Conservation (phyloP, 1,140 invertebrate species). For the Microplitis mediator region DNA sequence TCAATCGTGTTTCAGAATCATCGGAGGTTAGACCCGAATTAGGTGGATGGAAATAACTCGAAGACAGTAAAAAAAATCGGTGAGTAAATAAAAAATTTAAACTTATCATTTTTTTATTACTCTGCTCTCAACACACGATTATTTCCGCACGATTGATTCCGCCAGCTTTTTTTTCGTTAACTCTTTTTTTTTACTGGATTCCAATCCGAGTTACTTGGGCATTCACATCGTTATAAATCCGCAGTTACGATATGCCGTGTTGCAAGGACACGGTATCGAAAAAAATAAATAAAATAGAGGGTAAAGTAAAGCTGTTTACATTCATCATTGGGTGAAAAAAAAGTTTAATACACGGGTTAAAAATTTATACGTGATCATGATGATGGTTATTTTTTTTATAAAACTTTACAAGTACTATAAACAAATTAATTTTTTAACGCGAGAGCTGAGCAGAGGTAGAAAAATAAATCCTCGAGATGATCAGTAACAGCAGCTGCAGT, state of each 20-base stretch:
- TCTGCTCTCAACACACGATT: conserved; percentile 17
- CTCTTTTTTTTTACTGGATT: conserved; percentile 7
- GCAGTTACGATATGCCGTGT: conserved; percentile 2
- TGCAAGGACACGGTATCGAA: conserved; percentile 1
- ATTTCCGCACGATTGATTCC: conserved; percentile 27
- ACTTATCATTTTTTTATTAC: background rate
- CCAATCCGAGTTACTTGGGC: conserved; percentile 12
- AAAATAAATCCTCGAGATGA: too few species aligned
- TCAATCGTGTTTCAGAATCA: too few species aligned
- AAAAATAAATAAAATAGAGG: background rate
- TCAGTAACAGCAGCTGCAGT: too few species aligned
- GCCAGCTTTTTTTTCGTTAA: background rate
- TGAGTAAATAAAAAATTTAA: background rate
- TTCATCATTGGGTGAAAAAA: background rate
- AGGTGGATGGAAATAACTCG: conserved; percentile 1
- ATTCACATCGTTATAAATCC: conserved; percentile 24
- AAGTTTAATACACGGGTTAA: background rate
- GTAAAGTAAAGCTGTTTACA: background rate
- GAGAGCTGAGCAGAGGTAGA: too few species aligned
- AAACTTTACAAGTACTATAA: too few species aligned
- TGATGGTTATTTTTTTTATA: too few species aligned
- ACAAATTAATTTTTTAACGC: too few species aligned
- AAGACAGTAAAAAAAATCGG: background rate
- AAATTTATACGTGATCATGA: background rate
- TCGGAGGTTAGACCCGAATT: background rate